Evolutionary conservation across 2,888 invertebrate species (phyloP), one percentile per base, ranked within the genome.

Genomic region (Epistrophe eligans): DNA sequence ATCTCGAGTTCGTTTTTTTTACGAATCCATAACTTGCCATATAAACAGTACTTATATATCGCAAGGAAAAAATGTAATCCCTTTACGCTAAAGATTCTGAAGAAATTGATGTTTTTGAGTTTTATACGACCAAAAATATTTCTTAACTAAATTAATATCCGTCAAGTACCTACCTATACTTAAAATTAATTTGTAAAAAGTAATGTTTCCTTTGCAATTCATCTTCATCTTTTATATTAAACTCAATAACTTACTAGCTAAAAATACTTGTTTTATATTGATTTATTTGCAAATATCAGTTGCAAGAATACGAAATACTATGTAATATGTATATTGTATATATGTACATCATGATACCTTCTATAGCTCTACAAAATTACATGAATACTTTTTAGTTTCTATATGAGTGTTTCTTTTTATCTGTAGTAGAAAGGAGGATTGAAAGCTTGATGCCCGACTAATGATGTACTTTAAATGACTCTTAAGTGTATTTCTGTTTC

Each of bases 401-500:
- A 1, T n/a, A 10, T 5, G n/a, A 35, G 32, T 57, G 5, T 57
- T 57, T 32, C 8, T 10, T 57, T n/a, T 5, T n/a, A 17, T n/a
- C 1, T 10, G 35, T 52, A 28, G 11, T 28, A 7, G 0, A 52
- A 24, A 24, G n/a, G 8, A n/a, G n/a, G 7, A 52, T 24, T 5
- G 13, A 28, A 13, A 28, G 24, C n/a, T 32, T 32, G 7, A 32
- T 57, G n/a, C 57, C 32, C 35, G n/a, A 57, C 57, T 57, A 57
- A 57, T 57, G 57, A 57, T 32, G 32, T 57, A 32, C 32, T 17
- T 57, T 57, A 11, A 57, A 57, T 17, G n/a, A 35, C 4, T 17
- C 17, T 57, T 32, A 17, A 57, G 35, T 48, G 17, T 32, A 35
- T 32, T 57, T 57, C 57, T 57, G 57, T 10, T 57, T 35, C 35